A percentile compares a stretch with the other conserved stretches of the same genome.
Conservation (phyloP, 2,797 vertebrate species). For the Cuculus canorus region DNA sequence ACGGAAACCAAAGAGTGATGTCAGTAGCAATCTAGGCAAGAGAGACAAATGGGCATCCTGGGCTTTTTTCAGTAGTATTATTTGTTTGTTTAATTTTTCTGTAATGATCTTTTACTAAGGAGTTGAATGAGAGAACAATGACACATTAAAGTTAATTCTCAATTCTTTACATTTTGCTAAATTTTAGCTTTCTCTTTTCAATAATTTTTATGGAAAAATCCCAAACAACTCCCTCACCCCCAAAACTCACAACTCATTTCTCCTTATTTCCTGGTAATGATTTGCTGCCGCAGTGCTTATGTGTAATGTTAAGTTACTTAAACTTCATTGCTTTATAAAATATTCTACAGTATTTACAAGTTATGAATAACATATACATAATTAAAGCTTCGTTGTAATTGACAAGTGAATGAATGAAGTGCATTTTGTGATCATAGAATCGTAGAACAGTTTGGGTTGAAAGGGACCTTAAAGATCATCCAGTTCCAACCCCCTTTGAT, state of each 20-base stretch:
- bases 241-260: not conserved
- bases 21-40: not conserved
- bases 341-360: slow-evolving; percentile 9
- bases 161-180: not conserved
- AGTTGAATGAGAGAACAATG: not conserved
- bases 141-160: not conserved
- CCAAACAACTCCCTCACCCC: not conserved
- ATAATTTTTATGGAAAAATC: not conserved
- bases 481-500: too few species aligned
- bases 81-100: not conserved
- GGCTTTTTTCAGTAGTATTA: not conserved
- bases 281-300: not conserved
- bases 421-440: too few species aligned
- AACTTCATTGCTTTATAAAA: not conserved
- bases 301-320: not conserved
- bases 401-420: not conserved
- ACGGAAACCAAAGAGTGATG: not conserved
- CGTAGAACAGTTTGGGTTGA: too few species aligned
- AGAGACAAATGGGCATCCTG: not conserved
- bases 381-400: slow-evolving; percentile 32
- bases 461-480: too few species aligned
- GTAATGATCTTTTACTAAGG: not conserved
- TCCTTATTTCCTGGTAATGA: not conserved
- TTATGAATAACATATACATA: slow-evolving; percentile 16
- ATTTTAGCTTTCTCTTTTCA: not conserved